phyloP scores from a whole-genome alignment of 1,140 invertebrate species.

The Melipona quadrifasciata region DNA sequence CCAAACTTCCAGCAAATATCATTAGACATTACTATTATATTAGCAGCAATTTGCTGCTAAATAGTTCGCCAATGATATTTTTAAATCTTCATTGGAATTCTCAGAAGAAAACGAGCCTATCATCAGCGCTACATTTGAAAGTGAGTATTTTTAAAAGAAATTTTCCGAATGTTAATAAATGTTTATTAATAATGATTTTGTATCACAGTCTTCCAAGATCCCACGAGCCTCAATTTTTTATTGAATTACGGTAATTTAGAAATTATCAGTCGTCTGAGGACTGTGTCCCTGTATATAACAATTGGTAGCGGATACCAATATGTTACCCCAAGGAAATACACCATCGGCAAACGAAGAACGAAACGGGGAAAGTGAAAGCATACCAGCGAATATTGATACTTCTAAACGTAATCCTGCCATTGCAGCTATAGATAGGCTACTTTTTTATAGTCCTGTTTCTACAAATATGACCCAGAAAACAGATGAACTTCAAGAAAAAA shows the following conservation, averaged over 20 bases:
- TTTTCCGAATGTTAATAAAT: neutral
- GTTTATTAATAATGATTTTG: conserved; percentile 38
- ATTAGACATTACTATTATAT: neutral
- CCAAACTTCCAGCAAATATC: neutral
- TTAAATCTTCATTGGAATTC: conserved; percentile 62
- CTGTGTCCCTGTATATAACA: conserved; percentile 84
- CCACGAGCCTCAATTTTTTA: conserved; percentile 77
- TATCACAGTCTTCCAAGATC: conserved; percentile 77
- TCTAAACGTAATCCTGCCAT: conserved; percentile 74
- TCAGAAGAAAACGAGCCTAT: conserved; percentile 67
- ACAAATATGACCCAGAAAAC: conserved; percentile 62
- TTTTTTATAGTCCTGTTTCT: conserved; percentile 75
- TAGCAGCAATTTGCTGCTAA: conserved; percentile 64
- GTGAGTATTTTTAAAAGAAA: conserved; percentile 57
- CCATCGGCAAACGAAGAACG: conserved; percentile 67
- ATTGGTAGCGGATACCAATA: conserved; percentile 78
- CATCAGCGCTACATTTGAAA: conserved; percentile 67
- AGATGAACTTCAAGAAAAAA: conserved; percentile 66
- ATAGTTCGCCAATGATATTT: conserved; percentile 70
- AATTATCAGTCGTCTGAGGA: conserved; percentile 76
- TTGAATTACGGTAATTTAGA: conserved; percentile 63
- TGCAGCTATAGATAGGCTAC: conserved; percentile 80
- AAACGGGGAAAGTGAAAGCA: conserved; percentile 57
- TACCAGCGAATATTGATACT: neutral
- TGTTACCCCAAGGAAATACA: conserved; percentile 77